phyloP scores from a whole-genome alignment of 2,888 invertebrate species.

The Amblyjoppa proteus region DNA sequence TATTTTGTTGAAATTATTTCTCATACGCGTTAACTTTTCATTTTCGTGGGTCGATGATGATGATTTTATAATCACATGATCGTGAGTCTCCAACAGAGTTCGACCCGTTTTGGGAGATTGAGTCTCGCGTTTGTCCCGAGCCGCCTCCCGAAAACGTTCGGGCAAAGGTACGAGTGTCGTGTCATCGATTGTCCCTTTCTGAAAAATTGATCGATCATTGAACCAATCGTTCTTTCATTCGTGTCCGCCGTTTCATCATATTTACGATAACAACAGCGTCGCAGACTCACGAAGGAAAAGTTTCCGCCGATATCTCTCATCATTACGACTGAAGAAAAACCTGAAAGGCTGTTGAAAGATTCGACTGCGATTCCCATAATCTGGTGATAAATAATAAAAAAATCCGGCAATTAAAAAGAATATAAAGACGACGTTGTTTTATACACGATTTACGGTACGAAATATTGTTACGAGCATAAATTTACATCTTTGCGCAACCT shows the following conservation, averaged over 20 bases:
- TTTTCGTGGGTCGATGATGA: neutral
- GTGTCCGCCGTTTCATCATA: neutral
- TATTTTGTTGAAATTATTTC: neutral
- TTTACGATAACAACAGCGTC: neutral
- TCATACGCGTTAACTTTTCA: neutral
- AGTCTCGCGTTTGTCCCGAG: neutral
- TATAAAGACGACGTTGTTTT: neutral
- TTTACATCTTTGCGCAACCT: neutral
- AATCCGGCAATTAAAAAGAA: neutral
- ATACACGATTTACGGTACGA: neutral
- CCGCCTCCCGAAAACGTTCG: neutral
- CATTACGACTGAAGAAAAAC: neutral
- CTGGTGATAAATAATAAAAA: neutral
- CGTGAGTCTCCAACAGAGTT: neutral
- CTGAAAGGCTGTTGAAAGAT: neutral
- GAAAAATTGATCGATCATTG: neutral
- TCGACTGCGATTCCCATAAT: neutral
- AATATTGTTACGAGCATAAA: neutral
- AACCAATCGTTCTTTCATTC: neutral
- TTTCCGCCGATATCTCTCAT: neutral
- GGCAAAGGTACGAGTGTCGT: neutral
- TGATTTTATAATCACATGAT: slow-evolving; percentile 10
- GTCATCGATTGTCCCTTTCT: neutral
- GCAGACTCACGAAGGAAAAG: neutral
- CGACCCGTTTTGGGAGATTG: neutral